Conservation (phyloP, 2,888 invertebrate genomes). For the Melanophora roralis region DNA sequence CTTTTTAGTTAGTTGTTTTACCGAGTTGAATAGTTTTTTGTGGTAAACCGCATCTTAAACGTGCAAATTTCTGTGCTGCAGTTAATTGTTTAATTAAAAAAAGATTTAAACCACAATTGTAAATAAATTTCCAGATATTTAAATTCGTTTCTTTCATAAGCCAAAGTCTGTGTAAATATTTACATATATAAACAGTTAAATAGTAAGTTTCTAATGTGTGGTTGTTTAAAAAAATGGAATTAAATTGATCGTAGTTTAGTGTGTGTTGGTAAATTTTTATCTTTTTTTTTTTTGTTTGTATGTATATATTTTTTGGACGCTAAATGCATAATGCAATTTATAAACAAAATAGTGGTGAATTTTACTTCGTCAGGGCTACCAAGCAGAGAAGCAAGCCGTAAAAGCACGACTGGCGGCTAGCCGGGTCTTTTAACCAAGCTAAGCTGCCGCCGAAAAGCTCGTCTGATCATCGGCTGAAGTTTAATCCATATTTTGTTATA, state of each 20-base stretch:
- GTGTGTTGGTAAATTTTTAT: constrained; percentile 32
- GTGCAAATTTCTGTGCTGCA: constrained; percentile 9
- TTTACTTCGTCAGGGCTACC: constrained; percentile 2
- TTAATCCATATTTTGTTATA: too few species aligned
- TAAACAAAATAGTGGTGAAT: constrained; percentile 55
- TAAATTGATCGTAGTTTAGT: constrained; percentile 16
- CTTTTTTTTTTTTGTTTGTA: not conserved
- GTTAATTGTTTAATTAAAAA: not conserved
- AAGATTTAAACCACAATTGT: not conserved
- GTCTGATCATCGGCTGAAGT: too few species aligned
- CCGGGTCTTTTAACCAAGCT: too few species aligned
- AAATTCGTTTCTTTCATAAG: too few species aligned
- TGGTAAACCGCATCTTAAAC: constrained; percentile 52
- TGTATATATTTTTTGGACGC: not conserved
- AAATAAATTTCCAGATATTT: too few species aligned
- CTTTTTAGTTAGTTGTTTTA: constrained; percentile 20
- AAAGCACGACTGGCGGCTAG: too few species aligned
- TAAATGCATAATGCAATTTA: constrained; percentile 45
- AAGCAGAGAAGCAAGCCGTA: too few species aligned
- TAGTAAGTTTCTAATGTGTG: constrained; percentile 21
- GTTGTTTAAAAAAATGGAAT: not conserved
- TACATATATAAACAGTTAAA: not conserved
- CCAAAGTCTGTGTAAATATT: too few species aligned
- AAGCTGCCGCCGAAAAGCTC: too few species aligned
- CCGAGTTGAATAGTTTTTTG: constrained; percentile 45